A percentile compares a stretch with the other conserved stretches of the same genome.
Conservation (phyloP, 2,113 vertebrate genomes). For the Tupaia tana region DNA sequence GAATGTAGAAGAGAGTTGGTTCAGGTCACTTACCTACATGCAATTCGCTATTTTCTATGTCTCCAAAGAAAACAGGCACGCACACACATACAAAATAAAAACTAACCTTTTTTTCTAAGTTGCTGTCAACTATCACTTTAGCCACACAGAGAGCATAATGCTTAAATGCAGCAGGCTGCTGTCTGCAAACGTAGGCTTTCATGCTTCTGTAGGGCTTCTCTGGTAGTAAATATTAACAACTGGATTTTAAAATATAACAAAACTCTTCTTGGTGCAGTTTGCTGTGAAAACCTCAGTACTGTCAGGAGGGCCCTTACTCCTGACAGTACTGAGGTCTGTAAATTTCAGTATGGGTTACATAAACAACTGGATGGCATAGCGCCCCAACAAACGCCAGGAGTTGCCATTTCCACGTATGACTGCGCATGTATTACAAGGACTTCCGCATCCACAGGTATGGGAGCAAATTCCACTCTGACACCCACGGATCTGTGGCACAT, state of each 20-base stretch:
- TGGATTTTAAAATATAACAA: conserved; percentile 69
- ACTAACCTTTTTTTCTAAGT: conserved; percentile 32
- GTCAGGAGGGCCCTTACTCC: conserved; percentile 38
- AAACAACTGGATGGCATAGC: conserved; percentile 22
- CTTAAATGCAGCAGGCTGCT: conserved; percentile 58
- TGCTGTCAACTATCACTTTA: conserved; percentile 62
- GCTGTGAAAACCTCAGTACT: conserved; percentile 35
- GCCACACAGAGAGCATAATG: conserved; percentile 34
- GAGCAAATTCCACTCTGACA: rapidly evolving
- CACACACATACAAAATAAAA: neutral
- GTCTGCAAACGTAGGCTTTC: conserved; percentile 59
- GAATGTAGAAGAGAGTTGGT: conserved; percentile 50
- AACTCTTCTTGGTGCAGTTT: neutral
- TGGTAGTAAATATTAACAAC: conserved; percentile 61
- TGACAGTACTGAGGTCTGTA: conserved; percentile 58
- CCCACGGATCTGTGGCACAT: neutral
- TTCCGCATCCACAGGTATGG: conserved; percentile 40
- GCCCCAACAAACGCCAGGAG: neutral
- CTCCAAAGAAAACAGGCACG: conserved; percentile 63
- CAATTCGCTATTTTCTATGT: conserved; percentile 11
- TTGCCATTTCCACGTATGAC: conserved; percentile 35
- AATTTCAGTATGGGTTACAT: conserved; percentile 53
- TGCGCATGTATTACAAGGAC: neutral
- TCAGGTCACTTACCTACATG: conserved; percentile 45
- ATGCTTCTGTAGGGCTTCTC: conserved; percentile 64